A percentile compares a stretch with the other conserved stretches of the same genome.
phyloP scores from a whole-genome alignment of 2,797 vertebrate species.

The Delichon dasypus region DNA sequence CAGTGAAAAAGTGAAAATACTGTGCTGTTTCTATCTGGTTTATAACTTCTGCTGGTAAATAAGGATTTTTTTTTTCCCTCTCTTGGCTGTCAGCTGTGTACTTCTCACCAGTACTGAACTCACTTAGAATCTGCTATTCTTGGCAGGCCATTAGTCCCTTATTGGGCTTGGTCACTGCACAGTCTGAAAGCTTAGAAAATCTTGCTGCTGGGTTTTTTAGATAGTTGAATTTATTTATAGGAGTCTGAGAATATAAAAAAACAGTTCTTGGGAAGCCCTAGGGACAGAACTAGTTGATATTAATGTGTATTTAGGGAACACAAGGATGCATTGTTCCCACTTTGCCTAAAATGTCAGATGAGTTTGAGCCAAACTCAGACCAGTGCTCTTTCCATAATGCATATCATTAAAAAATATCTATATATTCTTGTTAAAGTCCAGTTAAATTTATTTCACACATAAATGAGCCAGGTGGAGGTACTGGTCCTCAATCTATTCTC shows the following conservation, averaged over 20 bases:
- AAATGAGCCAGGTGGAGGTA: not conserved
- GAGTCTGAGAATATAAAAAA: not conserved
- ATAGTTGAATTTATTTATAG: not conserved
- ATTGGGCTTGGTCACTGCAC: not conserved
- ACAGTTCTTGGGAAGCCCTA: not conserved
- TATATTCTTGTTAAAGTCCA: not conserved
- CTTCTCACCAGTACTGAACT: not conserved
- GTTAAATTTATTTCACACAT: not conserved
- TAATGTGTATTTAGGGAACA: not conserved
- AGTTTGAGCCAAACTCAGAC: not conserved
- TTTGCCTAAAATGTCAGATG: not conserved
- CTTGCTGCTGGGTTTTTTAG: not conserved
- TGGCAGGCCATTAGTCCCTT: not conserved
- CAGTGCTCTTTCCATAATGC: not conserved
- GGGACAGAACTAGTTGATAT: not conserved
- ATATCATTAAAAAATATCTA: not conserved
- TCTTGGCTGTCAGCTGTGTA: not conserved
- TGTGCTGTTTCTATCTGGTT: not conserved
- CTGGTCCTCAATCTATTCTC: not conserved
- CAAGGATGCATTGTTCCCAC: not conserved
- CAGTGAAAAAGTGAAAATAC: not conserved
- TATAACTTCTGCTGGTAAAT: not conserved
- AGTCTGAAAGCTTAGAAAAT: not conserved
- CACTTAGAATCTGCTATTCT: not conserved
- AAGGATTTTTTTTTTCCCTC: not conserved